Evolutionary conservation across 2,113 vertebrate genomes (phyloP).

Genomic region (Empidonax traillii): DNA sequence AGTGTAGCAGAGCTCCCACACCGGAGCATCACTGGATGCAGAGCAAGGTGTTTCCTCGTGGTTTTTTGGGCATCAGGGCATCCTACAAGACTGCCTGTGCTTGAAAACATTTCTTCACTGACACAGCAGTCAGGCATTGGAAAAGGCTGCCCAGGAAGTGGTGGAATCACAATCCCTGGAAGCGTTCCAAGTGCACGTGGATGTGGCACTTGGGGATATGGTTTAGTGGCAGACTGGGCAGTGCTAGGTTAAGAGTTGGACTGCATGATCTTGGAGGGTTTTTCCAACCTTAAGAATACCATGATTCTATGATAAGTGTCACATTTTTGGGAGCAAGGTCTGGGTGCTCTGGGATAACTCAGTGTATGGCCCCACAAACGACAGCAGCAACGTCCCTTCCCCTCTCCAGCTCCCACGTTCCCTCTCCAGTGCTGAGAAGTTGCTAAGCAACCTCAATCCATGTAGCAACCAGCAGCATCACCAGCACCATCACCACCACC

Average conservation of each 20-base stretch:
- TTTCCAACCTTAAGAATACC: not conserved
- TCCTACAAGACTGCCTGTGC: too few species aligned
- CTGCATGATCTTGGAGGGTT: not conserved
- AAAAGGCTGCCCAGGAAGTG: not conserved
- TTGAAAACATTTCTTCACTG: not conserved
- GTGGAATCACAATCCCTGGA: not conserved
- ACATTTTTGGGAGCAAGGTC: not conserved
- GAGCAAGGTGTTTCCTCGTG: fast-evolving
- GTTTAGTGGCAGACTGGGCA: not conserved
- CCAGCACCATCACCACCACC: not conserved
- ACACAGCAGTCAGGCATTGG: not conserved
- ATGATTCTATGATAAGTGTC: not conserved
- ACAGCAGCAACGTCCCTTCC: not conserved
- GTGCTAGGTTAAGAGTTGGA: not conserved
- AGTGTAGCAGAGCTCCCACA: not conserved
- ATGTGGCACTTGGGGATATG: not conserved
- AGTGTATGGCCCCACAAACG: not conserved
- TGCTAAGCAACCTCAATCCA: slow-evolving; percentile 12
- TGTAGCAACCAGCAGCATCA: not conserved
- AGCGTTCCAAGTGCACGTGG: not conserved
- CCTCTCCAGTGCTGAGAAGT: not conserved
- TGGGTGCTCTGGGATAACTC: not conserved
- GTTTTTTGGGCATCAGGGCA: not conserved
- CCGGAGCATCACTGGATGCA: not conserved
- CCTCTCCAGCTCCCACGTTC: not conserved